Base-by-base conservation (phyloP, 2,888 invertebrate species). In the Dione vanillae region DNA sequence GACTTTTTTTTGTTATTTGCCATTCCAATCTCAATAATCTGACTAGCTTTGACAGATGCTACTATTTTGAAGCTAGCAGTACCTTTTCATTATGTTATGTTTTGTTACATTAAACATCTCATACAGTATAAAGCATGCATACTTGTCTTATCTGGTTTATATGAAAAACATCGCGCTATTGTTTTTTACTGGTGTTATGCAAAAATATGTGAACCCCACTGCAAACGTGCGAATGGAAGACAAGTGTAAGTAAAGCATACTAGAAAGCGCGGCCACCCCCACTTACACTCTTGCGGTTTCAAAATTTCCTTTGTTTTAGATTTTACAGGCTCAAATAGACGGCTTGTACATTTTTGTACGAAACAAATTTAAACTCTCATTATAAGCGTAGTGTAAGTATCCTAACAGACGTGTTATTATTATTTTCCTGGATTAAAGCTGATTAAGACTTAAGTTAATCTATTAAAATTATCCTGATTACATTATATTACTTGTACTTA, bases 201-300 rank as follows among this genome's bases (percentile, higher is more conserved):
- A 54, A 37, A 37, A 54, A 37, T 37, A 40, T 14, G 49, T 20
- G 37, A 51, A 51, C 35, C 37, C 14, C 35, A 35, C 40, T 64
- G 40, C 12, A 14, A 64, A 47, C 10, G 35, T 51, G 14, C 49
- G 40, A 64, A 64, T 51, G 61, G 61, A n/a, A 64, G 64, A 64
- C 64, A 19, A 49, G 64, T 40, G 49, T 40, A 19, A 37, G 64
- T 49, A 64, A 51, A 64, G 64, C 35, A 19, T 37, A 64, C 64
- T 64, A 37, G 64, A 64, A 51, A 19, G 64, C 49, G 49, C 64
- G 64, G 64, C 9, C 40, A 64, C 64, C 64, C 37, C 40, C 40
- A 62, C 62, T 62, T 62, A 35, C n/a, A 40, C 40, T 19, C 64
- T 64, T 49, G 20, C 16, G 3, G 40, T 16, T 49, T 64, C 64